Evolutionary conservation across 2,888 invertebrate species (phyloP).

Genomic region (Beris chalybata): DNA sequence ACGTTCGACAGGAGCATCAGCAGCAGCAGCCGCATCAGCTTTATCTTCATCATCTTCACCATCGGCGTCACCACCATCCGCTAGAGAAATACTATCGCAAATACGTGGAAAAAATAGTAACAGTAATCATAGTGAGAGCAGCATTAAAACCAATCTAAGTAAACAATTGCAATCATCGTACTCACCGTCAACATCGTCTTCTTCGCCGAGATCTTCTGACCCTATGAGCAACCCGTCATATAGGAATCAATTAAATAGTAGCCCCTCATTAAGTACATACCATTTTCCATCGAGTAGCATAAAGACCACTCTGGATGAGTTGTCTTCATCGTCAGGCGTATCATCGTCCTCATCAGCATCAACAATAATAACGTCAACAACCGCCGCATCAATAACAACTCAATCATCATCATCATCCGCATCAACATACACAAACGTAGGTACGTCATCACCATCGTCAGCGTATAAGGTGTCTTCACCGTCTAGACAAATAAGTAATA

Average conservation of each 20-base stretch:
- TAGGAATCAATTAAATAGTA: conserved; percentile 43
- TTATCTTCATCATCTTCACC: conserved; percentile 49
- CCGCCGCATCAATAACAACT: conserved; percentile 23
- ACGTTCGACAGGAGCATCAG: conserved; percentile 52
- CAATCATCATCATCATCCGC: conserved; percentile 36
- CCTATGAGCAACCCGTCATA: conserved; percentile 45
- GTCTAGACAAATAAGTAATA: conserved; percentile 47
- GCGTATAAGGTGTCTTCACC: conserved; percentile 46
- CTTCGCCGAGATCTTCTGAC: conserved; percentile 23
- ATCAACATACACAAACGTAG: conserved; percentile 39
- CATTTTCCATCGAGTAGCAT: conserved; percentile 41
- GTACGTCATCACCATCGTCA: conserved; percentile 36
- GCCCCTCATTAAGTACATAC: conserved; percentile 41
- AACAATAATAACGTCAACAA: conserved; percentile 19
- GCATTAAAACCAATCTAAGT: conserved; percentile 35
- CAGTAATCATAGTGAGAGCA: conserved; percentile 34
- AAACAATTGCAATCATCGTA: conserved; percentile 37
- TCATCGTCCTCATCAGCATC: conserved; percentile 30
- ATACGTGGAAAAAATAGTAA: conserved; percentile 33
- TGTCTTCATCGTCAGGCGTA: conserved; percentile 41
- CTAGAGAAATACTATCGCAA: conserved; percentile 32
- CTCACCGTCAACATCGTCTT: conserved; percentile 18
- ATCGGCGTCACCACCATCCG: conserved; percentile 47
- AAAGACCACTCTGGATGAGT: conserved; percentile 31
- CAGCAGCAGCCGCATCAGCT: conserved; percentile 47